Conservation (phyloP, 1,140 invertebrate species). For the Mylabris phalerata region DNA sequence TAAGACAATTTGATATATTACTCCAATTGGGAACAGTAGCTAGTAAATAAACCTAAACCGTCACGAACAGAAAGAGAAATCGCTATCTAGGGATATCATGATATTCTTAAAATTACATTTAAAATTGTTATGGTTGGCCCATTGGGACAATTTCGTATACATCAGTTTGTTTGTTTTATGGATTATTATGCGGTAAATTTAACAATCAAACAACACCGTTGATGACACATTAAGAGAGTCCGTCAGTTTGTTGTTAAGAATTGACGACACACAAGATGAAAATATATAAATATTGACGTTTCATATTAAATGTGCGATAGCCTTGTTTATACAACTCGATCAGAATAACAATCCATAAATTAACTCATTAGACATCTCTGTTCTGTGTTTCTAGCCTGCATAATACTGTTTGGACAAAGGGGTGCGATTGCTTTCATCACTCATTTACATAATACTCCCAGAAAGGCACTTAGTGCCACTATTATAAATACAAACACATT, state of each 20-base stretch:
- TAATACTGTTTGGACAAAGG: conserved; percentile 40
- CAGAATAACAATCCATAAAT: conserved; percentile 40
- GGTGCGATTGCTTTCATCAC: conserved; percentile 35
- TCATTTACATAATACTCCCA: conserved; percentile 39
- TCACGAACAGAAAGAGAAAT: conserved; percentile 33
- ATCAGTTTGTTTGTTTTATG: conserved; percentile 25
- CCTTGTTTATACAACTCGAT: conserved; percentile 29
- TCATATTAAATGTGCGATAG: conserved; percentile 27
- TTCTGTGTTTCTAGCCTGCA: conserved; percentile 27
- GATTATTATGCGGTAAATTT: conserved; percentile 24
- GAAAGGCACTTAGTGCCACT: conserved; percentile 36
- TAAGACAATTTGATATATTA: conserved; percentile 37
- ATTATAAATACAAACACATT: conserved; percentile 36
- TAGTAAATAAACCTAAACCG: conserved; percentile 32
- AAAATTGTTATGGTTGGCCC: conserved; percentile 29
- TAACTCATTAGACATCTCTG: conserved; percentile 37
- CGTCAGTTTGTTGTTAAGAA: conserved; percentile 21
- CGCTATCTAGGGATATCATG: conserved; percentile 27
- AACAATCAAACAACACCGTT: neutral
- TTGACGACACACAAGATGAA: conserved; percentile 19
- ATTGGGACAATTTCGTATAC: conserved; percentile 11
- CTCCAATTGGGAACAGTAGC: conserved; percentile 33
- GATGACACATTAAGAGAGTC: conserved; percentile 11
- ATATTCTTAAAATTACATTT: conserved; percentile 34
- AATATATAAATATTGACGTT: conserved; percentile 38